Evolutionary conservation across 2,797 vertebrate genomes (phyloP), one percentile per base, ranked within the genome.

Genomic region (Cossypha caffra): DNA sequence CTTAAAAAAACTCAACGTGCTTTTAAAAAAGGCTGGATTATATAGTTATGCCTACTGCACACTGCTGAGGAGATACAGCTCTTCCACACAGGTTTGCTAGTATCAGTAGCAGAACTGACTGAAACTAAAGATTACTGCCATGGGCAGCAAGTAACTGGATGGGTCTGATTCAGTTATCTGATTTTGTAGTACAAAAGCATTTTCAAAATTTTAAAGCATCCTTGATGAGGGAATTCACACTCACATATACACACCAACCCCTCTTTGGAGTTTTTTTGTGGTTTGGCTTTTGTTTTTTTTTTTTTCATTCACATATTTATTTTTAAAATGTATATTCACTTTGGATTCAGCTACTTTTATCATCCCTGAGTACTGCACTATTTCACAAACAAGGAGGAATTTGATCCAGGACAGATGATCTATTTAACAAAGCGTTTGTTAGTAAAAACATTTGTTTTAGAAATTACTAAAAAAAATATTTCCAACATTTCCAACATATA

Each of bases 1-100:
- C 37, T 50, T 6, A 14, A 18, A 35, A 42, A 40, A 54, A 40
- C 2, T 0, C 8, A 47, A 29, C 0, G 0, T 31, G 23, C 15
- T 48, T 55, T 89, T 48, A 15, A 66, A 82, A 43, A 61, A 58
- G 33, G 24, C 13, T 21, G 23, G 17, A 51, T 47, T 5, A 4
- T 21, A 55, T 20, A 62, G 14, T n/a, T 23, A 7, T 21, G 45
- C 15, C 29, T 64, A 8, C 35, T 29, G 7, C 52, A 66, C 54
- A 37, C 16, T 48, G 25, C 23, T 47, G 69, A 75, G 38, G 35
- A 73, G 31, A 40, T 29, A 31, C 5, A 3, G 33, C 35, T 63
- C 18, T 52, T 72, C 47, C 1, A 1, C 31, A 20, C 5, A 16
- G 37, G 24, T 25, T 66, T 85, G 47, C 38, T 48, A 42, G 54